phyloP scores from a whole-genome alignment of 2,797 vertebrate species.

The Spizella passerina region DNA sequence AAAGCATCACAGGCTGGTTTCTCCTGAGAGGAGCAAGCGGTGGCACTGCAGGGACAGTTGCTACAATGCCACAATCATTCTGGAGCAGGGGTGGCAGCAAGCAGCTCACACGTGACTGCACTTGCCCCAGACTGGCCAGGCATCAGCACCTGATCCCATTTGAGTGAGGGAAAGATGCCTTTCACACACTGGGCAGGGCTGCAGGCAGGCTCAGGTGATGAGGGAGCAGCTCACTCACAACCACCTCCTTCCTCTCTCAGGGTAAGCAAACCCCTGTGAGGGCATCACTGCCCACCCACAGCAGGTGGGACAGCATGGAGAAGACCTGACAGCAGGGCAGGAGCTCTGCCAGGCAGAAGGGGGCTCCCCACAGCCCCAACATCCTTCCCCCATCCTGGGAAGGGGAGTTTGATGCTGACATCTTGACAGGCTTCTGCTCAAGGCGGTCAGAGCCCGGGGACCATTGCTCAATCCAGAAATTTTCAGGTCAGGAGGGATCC shows the following conservation, averaged over 20 bases:
- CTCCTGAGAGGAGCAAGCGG: fast-evolving
- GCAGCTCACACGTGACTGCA: fast-evolving
- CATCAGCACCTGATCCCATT: background rate
- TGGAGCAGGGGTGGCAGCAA: background rate
- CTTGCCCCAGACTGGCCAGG: background rate
- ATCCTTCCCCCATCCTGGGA: background rate
- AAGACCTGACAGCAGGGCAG: background rate
- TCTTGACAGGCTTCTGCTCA: background rate
- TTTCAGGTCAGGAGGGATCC: background rate
- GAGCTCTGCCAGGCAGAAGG: background rate
- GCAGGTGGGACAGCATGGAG: background rate
- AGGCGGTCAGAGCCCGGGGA: background rate
- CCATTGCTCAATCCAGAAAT: background rate
- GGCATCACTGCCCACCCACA: background rate
- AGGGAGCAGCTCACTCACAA: background rate
- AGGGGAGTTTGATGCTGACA: background rate
- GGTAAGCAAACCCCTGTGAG: background rate
- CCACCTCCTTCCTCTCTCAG: background rate
- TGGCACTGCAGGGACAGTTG: background rate
- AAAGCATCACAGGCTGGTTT: background rate
- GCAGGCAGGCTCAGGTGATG: background rate
- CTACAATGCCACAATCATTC: background rate
- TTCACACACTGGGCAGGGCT: background rate
- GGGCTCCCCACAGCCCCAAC: background rate
- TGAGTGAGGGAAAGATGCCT: background rate